Evolutionary conservation across 2,113 vertebrate genomes (phyloP).

Genomic region (Prunella himalayana): DNA sequence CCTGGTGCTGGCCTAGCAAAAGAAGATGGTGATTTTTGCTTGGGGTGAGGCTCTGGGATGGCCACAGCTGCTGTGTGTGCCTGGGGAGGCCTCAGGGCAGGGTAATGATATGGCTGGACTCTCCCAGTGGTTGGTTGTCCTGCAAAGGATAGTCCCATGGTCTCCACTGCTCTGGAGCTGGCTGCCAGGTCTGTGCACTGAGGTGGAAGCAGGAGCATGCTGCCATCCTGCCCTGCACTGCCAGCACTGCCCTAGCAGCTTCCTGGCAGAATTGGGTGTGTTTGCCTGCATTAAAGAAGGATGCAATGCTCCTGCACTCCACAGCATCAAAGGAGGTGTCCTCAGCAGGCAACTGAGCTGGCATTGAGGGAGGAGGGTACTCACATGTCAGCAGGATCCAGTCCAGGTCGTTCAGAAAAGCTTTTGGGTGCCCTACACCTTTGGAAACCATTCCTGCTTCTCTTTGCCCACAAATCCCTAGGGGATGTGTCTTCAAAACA

Average conservation of each 20-base stretch:
- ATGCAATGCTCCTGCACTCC: neutral
- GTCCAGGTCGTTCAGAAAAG: neutral
- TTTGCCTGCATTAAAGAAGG: neutral
- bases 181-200: neutral
- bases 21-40: neutral
- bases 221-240: neutral
- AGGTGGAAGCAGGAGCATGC: neutral
- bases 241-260: neutral
- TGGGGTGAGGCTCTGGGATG: neutral
- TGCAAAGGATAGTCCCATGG: neutral
- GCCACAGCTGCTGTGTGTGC: neutral
- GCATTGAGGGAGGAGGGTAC: rapidly evolving
- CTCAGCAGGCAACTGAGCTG: neutral
- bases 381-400: neutral
- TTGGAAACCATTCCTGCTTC: neutral
- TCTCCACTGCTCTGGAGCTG: neutral
- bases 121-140: neutral
- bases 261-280: rapidly evolving
- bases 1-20: neutral
- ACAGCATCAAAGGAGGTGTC: neutral
- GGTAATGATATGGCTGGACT: rapidly evolving
- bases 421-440: neutral
- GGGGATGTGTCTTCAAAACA: neutral
- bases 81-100: neutral
- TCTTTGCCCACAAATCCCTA: neutral